These are phyloP conservation scores for Drosophila differens DNA, from an alignment of 2,888 invertebrate species.

Conservation along the genomic window DNA sequence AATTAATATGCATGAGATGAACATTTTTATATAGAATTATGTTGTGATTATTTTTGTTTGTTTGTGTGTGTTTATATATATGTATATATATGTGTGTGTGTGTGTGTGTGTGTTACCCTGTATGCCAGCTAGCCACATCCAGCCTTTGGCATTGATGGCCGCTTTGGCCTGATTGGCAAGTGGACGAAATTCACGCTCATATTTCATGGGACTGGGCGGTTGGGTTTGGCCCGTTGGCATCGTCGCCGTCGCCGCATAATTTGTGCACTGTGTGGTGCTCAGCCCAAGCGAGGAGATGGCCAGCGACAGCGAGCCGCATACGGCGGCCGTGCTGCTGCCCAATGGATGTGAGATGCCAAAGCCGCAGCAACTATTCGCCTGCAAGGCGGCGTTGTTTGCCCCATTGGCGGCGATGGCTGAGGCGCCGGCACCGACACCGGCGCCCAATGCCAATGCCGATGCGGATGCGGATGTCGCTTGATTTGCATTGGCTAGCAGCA, in stretches of 20 bases:
- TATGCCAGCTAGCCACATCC: conserved; percentile 94
- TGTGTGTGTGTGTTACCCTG: conserved; percentile 85
- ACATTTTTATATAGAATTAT: background rate
- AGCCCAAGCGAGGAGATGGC: conserved; percentile 83
- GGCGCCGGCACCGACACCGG: background rate
- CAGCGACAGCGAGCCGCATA: conserved; percentile 83
- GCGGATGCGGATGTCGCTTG: conserved; percentile 54
- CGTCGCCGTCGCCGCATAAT: conserved; percentile 61
- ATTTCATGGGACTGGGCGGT: conserved; percentile 86
- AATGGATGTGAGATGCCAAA: conserved; percentile 70
- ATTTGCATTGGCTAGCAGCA: conserved; percentile 62
- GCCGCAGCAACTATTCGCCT: conserved; percentile 60
- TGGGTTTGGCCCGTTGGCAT: conserved; percentile 65
- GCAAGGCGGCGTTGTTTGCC: conserved; percentile 40
- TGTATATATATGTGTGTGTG: too few relatives aligned
- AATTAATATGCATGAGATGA: background rate
- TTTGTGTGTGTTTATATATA: background rate
- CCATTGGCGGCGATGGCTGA: conserved; percentile 4
- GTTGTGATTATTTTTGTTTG: background rate
- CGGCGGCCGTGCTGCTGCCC: conserved; percentile 83
- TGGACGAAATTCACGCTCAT: conserved; percentile 87
- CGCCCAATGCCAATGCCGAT: conserved; percentile 24
- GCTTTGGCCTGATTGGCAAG: conserved; percentile 88
- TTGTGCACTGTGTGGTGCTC: conserved; percentile 70
- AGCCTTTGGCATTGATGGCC: conserved; percentile 90